Base-by-base conservation (phyloP, 1,140 invertebrate genomes). In the Micrasema longulum region DNA sequence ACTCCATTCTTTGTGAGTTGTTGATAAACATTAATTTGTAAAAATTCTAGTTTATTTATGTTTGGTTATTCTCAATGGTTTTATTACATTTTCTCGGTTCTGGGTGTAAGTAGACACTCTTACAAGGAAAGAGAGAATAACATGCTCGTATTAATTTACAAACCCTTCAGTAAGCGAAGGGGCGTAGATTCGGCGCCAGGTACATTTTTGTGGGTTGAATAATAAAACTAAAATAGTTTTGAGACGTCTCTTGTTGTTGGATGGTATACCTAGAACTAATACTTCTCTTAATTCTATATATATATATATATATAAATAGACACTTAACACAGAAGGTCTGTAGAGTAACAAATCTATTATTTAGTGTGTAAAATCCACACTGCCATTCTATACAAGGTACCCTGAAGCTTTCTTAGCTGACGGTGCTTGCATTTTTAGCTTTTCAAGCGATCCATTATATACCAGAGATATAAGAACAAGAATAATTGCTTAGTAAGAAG, bases 241-340 rank as follows among this genome's bases (percentile, higher is more conserved):
- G 26, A 4, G n/a, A 16, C n/a, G 14, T 47, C 43, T 47, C 43
- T 47, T 47, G 43, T 16, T 47, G 43, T 47, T 47, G n/a, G 43
- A 47, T 47, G n/a, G n/a, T n/a, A 47, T n/a, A 47, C 3, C 26
- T 31, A 31, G 3, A 31, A 31, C 26, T 60, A 60, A 16, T 22
- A 16, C 20, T 18, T 60, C 55, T n/a, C 55, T 60, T 60, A 60
- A 38, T 20, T 14, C 50, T 53, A 53, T n/a, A 14, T 23, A 23
- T 45, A n/a, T 45, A 45, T 53, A 53, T 16, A 53, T 14, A 52
- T 62, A 62, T 63, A 63, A 63, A 63, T 64, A 64, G 60, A 64
- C 60, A 64, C 60, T 47, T 64, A 64, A 64, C 60, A 64, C 60
- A 64, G 60, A 64, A 64, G 23, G 60, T 64, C 60, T 47, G 41